Percentiles rank a stretch among this genome's conserved stretches.
These are phyloP conservation scores for Noctua fimbriata DNA, from an alignment of 2,888 invertebrate species.

Conservation along the genomic window DNA sequence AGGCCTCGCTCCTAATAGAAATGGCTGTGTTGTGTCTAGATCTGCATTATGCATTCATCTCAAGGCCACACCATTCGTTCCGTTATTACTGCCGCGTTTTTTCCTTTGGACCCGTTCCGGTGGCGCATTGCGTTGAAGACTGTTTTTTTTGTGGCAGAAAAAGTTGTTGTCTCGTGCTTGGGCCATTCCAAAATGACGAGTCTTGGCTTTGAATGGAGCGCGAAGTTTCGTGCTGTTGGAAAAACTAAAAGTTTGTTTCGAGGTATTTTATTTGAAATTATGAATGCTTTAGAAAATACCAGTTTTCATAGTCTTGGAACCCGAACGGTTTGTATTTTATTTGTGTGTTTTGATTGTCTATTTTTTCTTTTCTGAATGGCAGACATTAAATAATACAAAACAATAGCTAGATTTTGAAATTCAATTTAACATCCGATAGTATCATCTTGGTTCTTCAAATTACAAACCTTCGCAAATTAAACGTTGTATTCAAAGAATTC, in stretches of 20 bases:
- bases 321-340: not conserved
- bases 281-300: constrained; percentile 24
- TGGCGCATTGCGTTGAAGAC: constrained; percentile 54
- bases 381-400: not conserved
- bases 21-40: constrained; percentile 58
- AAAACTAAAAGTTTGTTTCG: not conserved
- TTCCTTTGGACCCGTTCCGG: constrained; percentile 53
- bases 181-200: constrained; percentile 24
- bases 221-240: not conserved
- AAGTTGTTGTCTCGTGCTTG: constrained; percentile 25
- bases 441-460: not conserved
- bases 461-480: constrained; percentile 15
- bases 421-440: not conserved
- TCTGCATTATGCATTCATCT: constrained; percentile 67
- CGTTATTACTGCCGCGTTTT: constrained; percentile 62
- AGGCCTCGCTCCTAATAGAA: constrained; percentile 55
- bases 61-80: constrained; percentile 69
- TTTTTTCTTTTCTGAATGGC: not conserved
- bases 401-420: not conserved
- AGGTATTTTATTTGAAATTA: constrained; percentile 7
- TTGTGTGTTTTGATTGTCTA: not conserved
- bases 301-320: not conserved
- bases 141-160: constrained; percentile 31
- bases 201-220: constrained; percentile 15
- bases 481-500: constrained; percentile 3